Evolutionary conservation across 2,113 vertebrate genomes (phyloP), one percentile per base, ranked within the genome.

Genomic region (Passerina amoena): DNA sequence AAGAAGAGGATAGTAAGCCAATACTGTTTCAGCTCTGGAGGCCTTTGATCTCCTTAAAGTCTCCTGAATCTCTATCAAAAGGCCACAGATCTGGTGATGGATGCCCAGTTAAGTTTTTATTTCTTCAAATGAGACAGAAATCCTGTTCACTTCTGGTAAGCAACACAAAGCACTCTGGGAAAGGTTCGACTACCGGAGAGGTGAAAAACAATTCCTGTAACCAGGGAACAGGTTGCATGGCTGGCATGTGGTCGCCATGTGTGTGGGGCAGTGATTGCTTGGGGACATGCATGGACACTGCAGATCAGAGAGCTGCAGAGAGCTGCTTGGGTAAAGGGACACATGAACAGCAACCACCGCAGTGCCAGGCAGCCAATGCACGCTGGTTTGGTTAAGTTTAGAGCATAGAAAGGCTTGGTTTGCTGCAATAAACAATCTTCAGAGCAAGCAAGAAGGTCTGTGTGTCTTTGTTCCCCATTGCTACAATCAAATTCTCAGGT

Each of bases 111-210:
- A 51, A 76, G 69, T 48, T 38, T 83, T 70, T 83, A 70, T 59
- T 45, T 77, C 63, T 63, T 30, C 53, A 76, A 44, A 53, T 30
- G 31, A 65, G 48, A 28, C 22, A 44, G 37, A 79, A 64, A 44
- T 42, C 37, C 31, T 64, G 18, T 17, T 50, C 18, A 28, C 14
- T 53, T 53, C 31, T 53, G 38, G 47, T 53, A 19, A 64, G 48
- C 60, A 64, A 44, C 38, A 53, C 12, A 65, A 53, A 65, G 48
- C 7, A 44, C 31, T 65, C 38, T 44, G 20, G 19, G 38, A 65
- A 53, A 65, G 31, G 9, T 65, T 53, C 0, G 0, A 14, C 31
- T 14, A 53, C 40, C 0, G 0, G 37, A 0, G 3, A 64, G 38
- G 31, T 65, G 60, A 30, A 14, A 53, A 53, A 13, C 20, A 18